Evolutionary conservation across 1,140 invertebrate genomes (phyloP).

Genomic region (Trachymyrmex septentrionalis): DNA sequence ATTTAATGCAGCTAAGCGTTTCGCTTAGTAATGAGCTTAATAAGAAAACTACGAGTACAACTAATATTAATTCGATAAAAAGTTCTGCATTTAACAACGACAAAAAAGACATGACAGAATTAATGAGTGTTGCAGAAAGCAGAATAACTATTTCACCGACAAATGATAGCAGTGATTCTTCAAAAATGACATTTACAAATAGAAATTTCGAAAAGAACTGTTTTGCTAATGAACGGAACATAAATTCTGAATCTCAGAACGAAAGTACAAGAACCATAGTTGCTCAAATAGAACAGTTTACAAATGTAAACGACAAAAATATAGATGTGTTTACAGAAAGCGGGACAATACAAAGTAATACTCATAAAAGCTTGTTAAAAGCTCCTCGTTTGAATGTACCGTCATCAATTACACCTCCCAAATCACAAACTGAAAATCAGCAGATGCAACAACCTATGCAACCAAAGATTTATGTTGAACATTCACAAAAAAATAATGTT

Average conservation of each 20-base stretch:
- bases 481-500: too few species aligned
- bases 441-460: constrained; percentile 18
- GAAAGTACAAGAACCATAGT: constrained; percentile 14
- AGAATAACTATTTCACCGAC: not conserved
- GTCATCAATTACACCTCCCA: not conserved
- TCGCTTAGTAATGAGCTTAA: constrained; percentile 55
- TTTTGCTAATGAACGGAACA: not conserved
- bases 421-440: constrained; percentile 46
- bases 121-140: not conserved
- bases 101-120: constrained; percentile 18
- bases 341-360: constrained; percentile 48
- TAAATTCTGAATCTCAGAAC: constrained; percentile 34
- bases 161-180: not conserved
- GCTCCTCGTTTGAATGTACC: constrained; percentile 67
- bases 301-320: constrained; percentile 39
- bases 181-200: constrained; percentile 3
- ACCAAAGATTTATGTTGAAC: too few species aligned
- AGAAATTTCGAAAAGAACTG: not conserved
- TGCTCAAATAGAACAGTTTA: constrained; percentile 20
- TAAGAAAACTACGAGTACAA: constrained; percentile 48
- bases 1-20: constrained; percentile 29
- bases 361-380: constrained; percentile 74
- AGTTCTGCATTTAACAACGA: not conserved
- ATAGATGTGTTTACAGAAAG: constrained; percentile 24
- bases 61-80: constrained; percentile 19